phyloP scores from a whole-genome alignment of 2,888 invertebrate species.

The Melanostoma mellinum region DNA sequence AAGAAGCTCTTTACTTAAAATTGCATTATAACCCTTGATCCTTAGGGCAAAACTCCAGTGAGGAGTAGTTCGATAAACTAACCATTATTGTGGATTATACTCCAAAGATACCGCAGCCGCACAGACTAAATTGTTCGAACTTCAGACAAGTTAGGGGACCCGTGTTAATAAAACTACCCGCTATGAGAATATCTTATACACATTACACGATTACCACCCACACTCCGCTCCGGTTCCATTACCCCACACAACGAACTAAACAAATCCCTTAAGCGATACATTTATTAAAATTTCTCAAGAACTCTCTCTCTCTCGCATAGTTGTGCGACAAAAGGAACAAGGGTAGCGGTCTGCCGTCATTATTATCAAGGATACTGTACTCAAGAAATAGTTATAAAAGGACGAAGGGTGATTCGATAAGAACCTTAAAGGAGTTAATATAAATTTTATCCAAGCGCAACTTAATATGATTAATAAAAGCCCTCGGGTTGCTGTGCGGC shows the following conservation, averaged over 20 bases:
- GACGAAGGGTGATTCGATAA: slow-evolving; percentile 55
- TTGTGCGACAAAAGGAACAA: slow-evolving; percentile 22
- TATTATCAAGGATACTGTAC: slow-evolving; percentile 41
- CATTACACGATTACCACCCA: not conserved
- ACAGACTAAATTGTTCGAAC: slow-evolving; percentile 28
- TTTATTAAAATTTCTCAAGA: slow-evolving; percentile 72
- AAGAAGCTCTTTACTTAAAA: too few relatives aligned
- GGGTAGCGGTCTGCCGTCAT: slow-evolving; percentile 25
- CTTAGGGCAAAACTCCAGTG: not conserved
- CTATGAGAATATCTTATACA: slow-evolving; percentile 33
- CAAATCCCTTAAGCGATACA: slow-evolving; percentile 43
- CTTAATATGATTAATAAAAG: slow-evolving; percentile 71
- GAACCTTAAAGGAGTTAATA: slow-evolving; percentile 67
- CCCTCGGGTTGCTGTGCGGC: slow-evolving; percentile 43
- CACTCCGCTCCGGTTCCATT: too few relatives aligned
- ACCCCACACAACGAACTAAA: not conserved
- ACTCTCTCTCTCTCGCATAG: slow-evolving; percentile 27
- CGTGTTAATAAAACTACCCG: slow-evolving; percentile 37
- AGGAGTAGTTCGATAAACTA: slow-evolving; percentile 40
- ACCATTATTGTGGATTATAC: slow-evolving; percentile 45
- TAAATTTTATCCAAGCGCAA: slow-evolving; percentile 55
- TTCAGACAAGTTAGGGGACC: slow-evolving; percentile 12
- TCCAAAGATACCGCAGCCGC: slow-evolving; percentile 34
- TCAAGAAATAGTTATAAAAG: slow-evolving; percentile 32
- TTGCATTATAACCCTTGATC: too few relatives aligned